A percentile compares a stretch with the other conserved stretches of the same genome.
phyloP scores from a whole-genome alignment of 35 echinoderm and acorn worm species.

The Apostichopus parvimensis region DNA sequence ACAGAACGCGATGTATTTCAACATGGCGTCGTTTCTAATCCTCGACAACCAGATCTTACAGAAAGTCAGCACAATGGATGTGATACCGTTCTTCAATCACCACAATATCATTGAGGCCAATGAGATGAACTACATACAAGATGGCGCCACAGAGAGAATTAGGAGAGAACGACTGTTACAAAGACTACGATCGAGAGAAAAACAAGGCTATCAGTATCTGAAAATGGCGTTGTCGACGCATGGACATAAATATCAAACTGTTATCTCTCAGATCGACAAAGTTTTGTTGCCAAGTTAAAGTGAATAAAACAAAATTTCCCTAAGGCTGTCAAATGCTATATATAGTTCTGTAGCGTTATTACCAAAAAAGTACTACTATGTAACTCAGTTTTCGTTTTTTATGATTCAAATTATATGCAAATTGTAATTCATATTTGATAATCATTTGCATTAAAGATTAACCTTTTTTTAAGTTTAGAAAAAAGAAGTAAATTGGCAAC shows the following conservation, averaged over 20 bases:
- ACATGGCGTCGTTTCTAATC: slow-evolving; percentile 58
- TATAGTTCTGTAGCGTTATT: not conserved
- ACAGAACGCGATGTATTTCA: slow-evolving; percentile 36
- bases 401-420: slow-evolving; percentile 1
- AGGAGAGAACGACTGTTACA: slow-evolving; percentile 49
- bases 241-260: slow-evolving; percentile 43
- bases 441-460: not conserved
- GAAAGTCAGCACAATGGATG: slow-evolving; percentile 26
- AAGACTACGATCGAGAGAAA: slow-evolving; percentile 22
- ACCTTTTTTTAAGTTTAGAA: too few species aligned
- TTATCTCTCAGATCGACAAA: slow-evolving; percentile 43
- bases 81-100: slow-evolving; percentile 25
- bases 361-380: not conserved
- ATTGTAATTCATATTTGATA: not conserved
- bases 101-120: slow-evolving; percentile 21
- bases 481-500: too few species aligned
- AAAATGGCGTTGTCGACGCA: slow-evolving; percentile 50
- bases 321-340: not conserved
- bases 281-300: slow-evolving; percentile 42
- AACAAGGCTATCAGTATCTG: slow-evolving; percentile 50
- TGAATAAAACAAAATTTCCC: not conserved
- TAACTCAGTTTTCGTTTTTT: not conserved
- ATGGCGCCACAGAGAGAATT: slow-evolving; percentile 57
- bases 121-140: slow-evolving; percentile 22
- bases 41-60: slow-evolving; percentile 63